A percentile compares a stretch with the other conserved stretches of the same genome.
phyloP scores from a whole-genome alignment of 2,888 invertebrate genomes.

The Agrochola lota region DNA sequence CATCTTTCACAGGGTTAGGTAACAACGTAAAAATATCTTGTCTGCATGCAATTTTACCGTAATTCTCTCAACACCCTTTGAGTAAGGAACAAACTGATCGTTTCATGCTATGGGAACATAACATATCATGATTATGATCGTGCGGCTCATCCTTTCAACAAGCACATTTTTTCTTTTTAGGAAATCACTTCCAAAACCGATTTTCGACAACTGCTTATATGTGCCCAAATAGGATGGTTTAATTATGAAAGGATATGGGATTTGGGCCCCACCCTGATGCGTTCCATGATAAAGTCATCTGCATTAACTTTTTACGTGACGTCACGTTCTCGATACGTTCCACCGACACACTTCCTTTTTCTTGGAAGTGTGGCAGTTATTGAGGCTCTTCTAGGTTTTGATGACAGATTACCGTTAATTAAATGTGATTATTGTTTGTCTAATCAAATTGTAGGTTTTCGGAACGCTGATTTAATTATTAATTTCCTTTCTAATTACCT shows the following conservation, averaged over 20 bases:
- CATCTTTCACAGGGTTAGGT: background rate
- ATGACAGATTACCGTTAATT: slow-evolving; percentile 4
- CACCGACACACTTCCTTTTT: slow-evolving; percentile 17
- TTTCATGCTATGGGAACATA: background rate
- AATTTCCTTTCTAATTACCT: background rate
- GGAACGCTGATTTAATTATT: background rate
- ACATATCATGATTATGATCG: background rate
- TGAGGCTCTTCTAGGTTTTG: background rate
- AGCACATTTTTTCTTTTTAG: background rate
- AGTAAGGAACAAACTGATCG: background rate
- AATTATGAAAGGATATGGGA: slow-evolving; percentile 25
- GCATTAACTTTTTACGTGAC: slow-evolving; percentile 19
- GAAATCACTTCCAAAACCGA: slow-evolving; percentile 10
- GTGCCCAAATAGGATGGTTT: slow-evolving; percentile 1
- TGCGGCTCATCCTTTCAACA: background rate
- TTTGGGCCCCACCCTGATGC: slow-evolving; percentile 9
- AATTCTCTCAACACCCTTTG: background rate
- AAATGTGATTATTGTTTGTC: background rate
- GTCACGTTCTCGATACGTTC: slow-evolving; percentile 20
- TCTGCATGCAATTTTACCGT: background rate
- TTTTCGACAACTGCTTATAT: slow-evolving; percentile 22
- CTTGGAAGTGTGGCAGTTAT: background rate
- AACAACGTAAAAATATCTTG: background rate
- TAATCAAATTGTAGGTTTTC: slow-evolving; percentile 1
- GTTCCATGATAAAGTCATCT: slow-evolving; percentile 25